Conservation (phyloP, 2,888 invertebrate genomes). For the Caenorhabditis zanzibari region DNA sequence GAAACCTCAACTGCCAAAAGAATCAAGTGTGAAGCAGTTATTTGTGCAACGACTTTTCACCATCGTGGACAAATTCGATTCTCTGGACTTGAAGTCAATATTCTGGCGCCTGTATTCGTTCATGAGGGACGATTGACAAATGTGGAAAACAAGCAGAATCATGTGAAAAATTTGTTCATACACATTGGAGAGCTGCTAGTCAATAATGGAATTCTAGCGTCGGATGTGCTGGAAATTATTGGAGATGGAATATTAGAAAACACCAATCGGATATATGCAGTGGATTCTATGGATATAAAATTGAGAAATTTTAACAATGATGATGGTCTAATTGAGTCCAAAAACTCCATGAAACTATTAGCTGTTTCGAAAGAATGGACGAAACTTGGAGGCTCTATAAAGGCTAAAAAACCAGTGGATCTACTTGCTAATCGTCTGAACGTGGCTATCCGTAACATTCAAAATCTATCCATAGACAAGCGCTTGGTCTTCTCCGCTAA, state of each 20-base stretch:
- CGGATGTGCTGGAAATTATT: constrained; percentile 64
- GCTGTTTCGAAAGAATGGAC: constrained; percentile 74
- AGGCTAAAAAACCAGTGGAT: constrained; percentile 65
- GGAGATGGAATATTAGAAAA: constrained; percentile 73
- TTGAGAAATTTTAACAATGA: constrained; percentile 73
- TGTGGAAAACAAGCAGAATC: constrained; percentile 69
- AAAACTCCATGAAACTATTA: constrained; percentile 71
- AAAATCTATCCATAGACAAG: constrained; percentile 66
- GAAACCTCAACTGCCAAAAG: constrained; percentile 35
- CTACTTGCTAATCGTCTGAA: constrained; percentile 65
- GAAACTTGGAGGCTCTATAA: constrained; percentile 69
- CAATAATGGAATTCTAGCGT: constrained; percentile 72
- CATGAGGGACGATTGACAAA: constrained; percentile 71
- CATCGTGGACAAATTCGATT: constrained; percentile 71
- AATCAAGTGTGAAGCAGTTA: constrained; percentile 67
- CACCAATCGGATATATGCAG: constrained; percentile 70
- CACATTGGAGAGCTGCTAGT: constrained; percentile 70
- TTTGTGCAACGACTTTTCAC: constrained; percentile 69
- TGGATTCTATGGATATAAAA: constrained; percentile 72
- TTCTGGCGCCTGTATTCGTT: constrained; percentile 55
- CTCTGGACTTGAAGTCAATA: constrained; percentile 48
- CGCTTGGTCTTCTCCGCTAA: constrained; percentile 71
- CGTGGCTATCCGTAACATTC: constrained; percentile 57
- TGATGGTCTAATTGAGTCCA: constrained; percentile 72
- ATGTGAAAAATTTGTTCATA: constrained; percentile 60